Conservation (phyloP, 2,888 invertebrate species). For the Lissonota sp. region DNA sequence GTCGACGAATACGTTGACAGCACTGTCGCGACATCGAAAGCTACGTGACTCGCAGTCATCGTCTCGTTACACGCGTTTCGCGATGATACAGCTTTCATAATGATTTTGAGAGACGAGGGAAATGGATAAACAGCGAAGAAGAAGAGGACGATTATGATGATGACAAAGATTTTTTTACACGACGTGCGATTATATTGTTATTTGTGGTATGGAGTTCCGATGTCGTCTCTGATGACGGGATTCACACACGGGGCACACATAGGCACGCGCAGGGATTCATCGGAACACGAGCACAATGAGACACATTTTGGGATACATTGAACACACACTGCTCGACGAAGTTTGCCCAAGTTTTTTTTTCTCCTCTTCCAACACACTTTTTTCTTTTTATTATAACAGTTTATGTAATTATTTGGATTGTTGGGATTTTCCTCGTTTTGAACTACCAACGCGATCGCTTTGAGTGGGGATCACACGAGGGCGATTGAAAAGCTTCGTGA, state of each 20-base stretch:
- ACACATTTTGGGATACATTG: slow-evolving; percentile 24
- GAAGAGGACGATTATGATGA: neutral
- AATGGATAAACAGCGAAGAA: neutral
- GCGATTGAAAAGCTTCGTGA: no score
- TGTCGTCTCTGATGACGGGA: slow-evolving; percentile 10
- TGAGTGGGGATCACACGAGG: no score
- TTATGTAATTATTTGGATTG: neutral
- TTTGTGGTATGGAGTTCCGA: neutral
- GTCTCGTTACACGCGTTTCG: slow-evolving; percentile 47
- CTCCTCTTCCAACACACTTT: neutral
- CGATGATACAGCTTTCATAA: slow-evolving; percentile 40
- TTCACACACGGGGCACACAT: slow-evolving; percentile 46
- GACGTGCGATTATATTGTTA: slow-evolving; percentile 12
- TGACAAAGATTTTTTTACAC: slow-evolving; percentile 4
- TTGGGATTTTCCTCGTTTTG: no score
- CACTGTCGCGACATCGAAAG: slow-evolving; percentile 47
- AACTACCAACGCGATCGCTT: no score
- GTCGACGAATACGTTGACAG: slow-evolving; percentile 54
- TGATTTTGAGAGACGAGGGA: slow-evolving; percentile 6
- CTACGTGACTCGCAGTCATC: slow-evolving; percentile 36
- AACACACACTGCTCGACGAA: neutral
- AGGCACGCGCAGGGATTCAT: slow-evolving; percentile 30
- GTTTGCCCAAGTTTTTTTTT: neutral
- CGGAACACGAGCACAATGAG: slow-evolving; percentile 30
- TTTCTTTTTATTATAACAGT: neutral